phyloP scores from a whole-genome alignment of 2,113 vertebrate genomes.

The Campylomormyrus tamandua region DNA sequence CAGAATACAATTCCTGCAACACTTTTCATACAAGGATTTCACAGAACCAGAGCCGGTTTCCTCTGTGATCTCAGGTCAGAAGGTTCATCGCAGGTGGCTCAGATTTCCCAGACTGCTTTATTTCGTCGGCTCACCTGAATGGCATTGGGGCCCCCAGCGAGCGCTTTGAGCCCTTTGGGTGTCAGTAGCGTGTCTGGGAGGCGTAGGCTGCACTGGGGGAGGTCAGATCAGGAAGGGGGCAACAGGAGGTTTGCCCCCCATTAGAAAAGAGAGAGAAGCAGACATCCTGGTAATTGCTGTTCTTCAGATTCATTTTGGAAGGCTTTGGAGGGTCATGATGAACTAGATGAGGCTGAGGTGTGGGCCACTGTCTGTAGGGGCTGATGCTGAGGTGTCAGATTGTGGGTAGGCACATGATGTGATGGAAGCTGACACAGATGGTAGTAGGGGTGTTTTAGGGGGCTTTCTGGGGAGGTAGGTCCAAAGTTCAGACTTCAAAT shows the following conservation, averaged over 20 bases:
- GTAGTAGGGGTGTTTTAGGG: neutral
- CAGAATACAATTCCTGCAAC: neutral
- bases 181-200: neutral
- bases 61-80: neutral
- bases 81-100: neutral
- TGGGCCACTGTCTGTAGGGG: neutral
- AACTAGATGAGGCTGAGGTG: neutral
- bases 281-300: neutral
- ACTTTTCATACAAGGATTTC: neutral
- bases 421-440: constrained; percentile 2
- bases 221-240: neutral
- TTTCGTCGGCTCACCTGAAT: neutral
- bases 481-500: constrained; percentile 30
- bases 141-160: neutral
- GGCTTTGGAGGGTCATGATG: neutral
- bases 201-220: neutral
- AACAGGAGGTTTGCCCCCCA: neutral
- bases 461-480: neutral
- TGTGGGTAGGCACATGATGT: constrained; percentile 17
- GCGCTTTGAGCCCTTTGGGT: neutral
- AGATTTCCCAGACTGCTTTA: neutral
- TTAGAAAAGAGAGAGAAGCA: neutral
- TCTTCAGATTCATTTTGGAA: neutral
- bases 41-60: neutral
- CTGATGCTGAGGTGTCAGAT: constrained; percentile 15